Percentiles rank a stretch among this genome's conserved stretches.
Evolutionary conservation across 2,113 vertebrate species (phyloP).

Genomic region (human): GRCh38 chr3:34411501-34412000

Average conservation of each 20-base stretch:
- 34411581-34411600: neutral
- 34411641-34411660: neutral
- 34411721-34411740: neutral
- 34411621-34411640: neutral
- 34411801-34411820: neutral
- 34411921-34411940: neutral
- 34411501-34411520: constrained; percentile 5
- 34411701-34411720: neutral
- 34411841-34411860: neutral
- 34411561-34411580: neutral
- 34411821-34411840: neutral
- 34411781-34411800: neutral
- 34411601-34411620: neutral
- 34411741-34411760: neutral
- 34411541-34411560: neutral
- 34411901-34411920: neutral
- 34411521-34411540: neutral
- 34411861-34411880: neutral
- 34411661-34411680: neutral
- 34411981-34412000: neutral
- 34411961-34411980: neutral
- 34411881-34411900: neutral
- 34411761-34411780: neutral
- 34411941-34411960: neutral
- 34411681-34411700: neutral